phyloP scores from a whole-genome alignment of 2,797 vertebrate genomes.

The Gymnoscopelus microlampas region DNA sequence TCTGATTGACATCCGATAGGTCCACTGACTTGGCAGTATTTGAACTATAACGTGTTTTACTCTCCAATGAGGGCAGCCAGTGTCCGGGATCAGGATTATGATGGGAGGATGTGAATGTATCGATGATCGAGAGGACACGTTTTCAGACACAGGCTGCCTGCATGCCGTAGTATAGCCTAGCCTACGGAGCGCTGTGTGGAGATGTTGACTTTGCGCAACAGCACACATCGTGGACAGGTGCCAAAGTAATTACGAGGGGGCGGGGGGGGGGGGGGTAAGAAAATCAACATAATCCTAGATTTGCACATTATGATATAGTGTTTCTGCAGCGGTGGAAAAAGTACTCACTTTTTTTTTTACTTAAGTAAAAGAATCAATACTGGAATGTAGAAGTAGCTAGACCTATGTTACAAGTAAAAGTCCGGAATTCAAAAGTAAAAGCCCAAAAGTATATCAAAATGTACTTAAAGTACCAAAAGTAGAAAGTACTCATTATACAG shows the following conservation, averaged over 20 bases:
- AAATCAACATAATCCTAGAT: background rate
- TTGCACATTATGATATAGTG: background rate
- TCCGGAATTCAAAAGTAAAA: no score
- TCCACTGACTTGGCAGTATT: conserved; percentile 43
- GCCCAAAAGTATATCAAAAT: no score
- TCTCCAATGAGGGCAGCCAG: conserved; percentile 62
- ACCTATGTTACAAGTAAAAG: no score
- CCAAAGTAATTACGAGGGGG: conserved; percentile 12
- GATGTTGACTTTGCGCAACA: conserved; percentile 10
- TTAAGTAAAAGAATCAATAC: no score
- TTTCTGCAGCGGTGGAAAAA: no score
- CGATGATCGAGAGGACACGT: conserved; percentile 30
- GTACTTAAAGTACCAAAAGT: no score
- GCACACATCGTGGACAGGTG: conserved; percentile 21
- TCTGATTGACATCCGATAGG: conserved; percentile 66
- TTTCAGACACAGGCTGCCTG: background rate
- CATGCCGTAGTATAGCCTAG: no score
- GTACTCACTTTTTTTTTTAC: no score
- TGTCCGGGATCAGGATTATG: conserved; percentile 49
- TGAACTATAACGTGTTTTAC: conserved; percentile 28
- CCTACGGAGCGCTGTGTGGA: background rate
- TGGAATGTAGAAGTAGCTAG: no score
- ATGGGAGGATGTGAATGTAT: conserved; percentile 57
- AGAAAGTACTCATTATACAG: no score
- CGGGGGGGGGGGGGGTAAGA: no score